Evolutionary conservation across 2,888 invertebrate species (phyloP), one percentile per base, ranked within the genome.

Genomic region (Meteorus colon): DNA sequence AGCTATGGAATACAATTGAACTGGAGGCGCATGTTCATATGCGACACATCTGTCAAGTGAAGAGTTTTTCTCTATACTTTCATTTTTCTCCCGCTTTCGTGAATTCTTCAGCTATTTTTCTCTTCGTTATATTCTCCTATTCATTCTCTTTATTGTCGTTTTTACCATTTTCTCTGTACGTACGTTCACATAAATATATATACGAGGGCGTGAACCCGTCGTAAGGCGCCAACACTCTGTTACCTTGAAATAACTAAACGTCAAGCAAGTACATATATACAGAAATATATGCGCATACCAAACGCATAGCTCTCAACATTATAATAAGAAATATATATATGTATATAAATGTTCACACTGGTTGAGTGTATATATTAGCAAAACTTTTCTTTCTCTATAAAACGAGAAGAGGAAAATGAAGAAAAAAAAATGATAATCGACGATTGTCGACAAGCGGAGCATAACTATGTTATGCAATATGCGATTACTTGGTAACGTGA

Each of bases 221-320:
- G 68, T 45, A 60, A 67, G 75, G 76, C 66, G 74, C 74, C 75
- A 69, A 67, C 55, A 66, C 19, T 55, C 75, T 63, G 81, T 81
- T 78, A 83, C 82, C 82, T 82, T 79, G 81, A 84, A 84, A 84
- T 84, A 85, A 81, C 80, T 75, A 79, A 60, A 66, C 48, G 72
- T 29, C 70, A 45, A 55, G 16, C 59, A 69, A 59, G 48, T 66
- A 19, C 16, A 60, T 27, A 29, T 24, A 48, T n/a, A 63, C 14
- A 48, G 48, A 72, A 72, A 72, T 72, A 72, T 72, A 72, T 72
- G 63, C 29, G 51, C 72, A 72, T 72, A 45, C 71, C 71, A 71
- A 63, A 63, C 48, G 37, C 51, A n/a, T 65, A 51, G 31, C 29
- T 55, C 48, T 68, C n/a, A 24, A 41, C 51, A 68, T 68, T 48